Base-by-base conservation (phyloP, 2,888 invertebrate species). In the Abscondita cerata region DNA sequence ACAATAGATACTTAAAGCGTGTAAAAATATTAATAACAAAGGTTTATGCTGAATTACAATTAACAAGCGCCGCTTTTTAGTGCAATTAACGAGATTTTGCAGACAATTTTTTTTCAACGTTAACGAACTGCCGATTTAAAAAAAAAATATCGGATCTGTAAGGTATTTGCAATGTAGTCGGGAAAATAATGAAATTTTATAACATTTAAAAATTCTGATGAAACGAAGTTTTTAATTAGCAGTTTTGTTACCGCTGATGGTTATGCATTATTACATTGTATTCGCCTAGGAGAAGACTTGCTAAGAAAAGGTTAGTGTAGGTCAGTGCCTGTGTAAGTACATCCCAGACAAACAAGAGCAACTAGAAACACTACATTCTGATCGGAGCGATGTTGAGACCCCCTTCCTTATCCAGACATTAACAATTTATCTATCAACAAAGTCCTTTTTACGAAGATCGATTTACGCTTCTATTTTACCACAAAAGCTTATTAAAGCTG, bases 241-340 rank as follows among this genome's bases (percentile, higher is more conserved):
- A 41, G 44, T 44, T n/a, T 44, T 19, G 44, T 44, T 18, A 57
- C 51, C 44, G 51, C 57, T 57, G 51, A 18, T 51, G 57, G 40
- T 47, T 36, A 16, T 11, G 33, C 19, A 33, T 12, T 18, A 33
- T 12, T 18, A 25, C 34, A 52, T n/a, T 44, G 18, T 50, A 46
- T 13, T 15, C 52, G 13, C 53, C 51, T 52, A 58, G 58, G 47
- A 52, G 68, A 70, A 70, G 71, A 68, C 53, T 70, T 66, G 65
- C 52, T 64, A 63, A 65, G 63, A 48, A 54, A 70, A 70, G 70
- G 73, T 72, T 72, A 71, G 67, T 65, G 50, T 71, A 73, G 72
- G 72, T 72, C 72, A 72, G 71, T 70, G 71, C 62, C 66, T 65
- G 69, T 64, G 44, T n/a, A n/a, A 48, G 13, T 44, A 57, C 38